Percentiles rank a stretch among this genome's conserved stretches.
These are phyloP conservation scores for Schizotus pectinicornis DNA, from an alignment of 2,888 invertebrate genomes.

Conservation along the genomic window DNA sequence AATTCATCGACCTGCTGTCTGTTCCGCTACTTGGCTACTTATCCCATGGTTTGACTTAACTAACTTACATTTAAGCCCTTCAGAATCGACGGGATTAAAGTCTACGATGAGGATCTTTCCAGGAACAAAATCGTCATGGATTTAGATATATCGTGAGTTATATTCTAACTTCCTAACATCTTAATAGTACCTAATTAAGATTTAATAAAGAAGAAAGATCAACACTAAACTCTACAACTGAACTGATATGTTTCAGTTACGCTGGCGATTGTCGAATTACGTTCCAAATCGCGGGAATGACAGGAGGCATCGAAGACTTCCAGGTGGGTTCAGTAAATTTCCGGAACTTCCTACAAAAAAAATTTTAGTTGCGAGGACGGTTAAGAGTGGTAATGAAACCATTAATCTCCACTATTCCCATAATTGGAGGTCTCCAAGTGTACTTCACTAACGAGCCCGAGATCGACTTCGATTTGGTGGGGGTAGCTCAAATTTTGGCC, in stretches of 20 bases:
- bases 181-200: background rate
- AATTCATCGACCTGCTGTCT: too few species aligned
- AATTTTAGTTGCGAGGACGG: constrained; percentile 79
- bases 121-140: constrained; percentile 97
- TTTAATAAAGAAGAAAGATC: too few species aligned
- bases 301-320: constrained; percentile 83
- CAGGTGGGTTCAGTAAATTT: constrained; percentile 60
- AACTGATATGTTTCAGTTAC: constrained; percentile 66
- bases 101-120: constrained; percentile 91
- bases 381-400: constrained; percentile 94
- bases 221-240: constrained; percentile 17
- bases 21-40: too few species aligned
- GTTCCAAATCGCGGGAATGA: constrained; percentile 82
- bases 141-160: constrained; percentile 87
- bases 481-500: constrained; percentile 92
- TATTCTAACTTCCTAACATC: background rate
- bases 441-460: constrained; percentile 96
- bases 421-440: constrained; percentile 94
- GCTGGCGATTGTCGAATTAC: constrained; percentile 97
- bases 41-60: background rate
- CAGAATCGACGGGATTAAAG: constrained; percentile 92
- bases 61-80: constrained; percentile 72
- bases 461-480: constrained; percentile 96
- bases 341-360: constrained; percentile 54
- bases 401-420: constrained; percentile 84